These are phyloP conservation scores for Macrophya alboannulata DNA, from an alignment of 2,888 invertebrate genomes.

Conservation along the genomic window DNA sequence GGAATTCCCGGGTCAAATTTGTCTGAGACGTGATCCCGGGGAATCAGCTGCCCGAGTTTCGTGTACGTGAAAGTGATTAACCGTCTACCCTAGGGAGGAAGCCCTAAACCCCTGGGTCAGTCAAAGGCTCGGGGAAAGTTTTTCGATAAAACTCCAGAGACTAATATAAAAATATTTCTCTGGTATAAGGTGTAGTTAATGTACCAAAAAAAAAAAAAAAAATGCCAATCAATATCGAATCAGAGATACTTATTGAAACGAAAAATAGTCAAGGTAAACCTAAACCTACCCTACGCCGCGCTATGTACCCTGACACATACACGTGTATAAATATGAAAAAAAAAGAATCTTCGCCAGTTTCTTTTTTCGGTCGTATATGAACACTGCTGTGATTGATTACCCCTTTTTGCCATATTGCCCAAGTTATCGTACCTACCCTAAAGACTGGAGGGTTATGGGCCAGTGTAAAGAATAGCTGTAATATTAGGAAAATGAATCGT, in stretches of 20 bases:
- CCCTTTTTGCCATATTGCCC: slow-evolving; percentile 24
- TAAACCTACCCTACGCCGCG: neutral
- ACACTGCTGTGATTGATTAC: slow-evolving; percentile 26
- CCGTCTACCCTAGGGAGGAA: slow-evolving; percentile 1
- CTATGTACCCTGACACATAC: neutral
- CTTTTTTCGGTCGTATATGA: slow-evolving; percentile 11
- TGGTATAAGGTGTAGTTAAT: neutral
- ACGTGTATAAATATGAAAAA: neutral
- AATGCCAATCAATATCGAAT: neutral
- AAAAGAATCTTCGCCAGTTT: neutral
- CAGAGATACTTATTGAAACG: neutral
- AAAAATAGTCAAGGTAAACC: neutral
- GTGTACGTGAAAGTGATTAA: slow-evolving; percentile 42
- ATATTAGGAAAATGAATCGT: slow-evolving; percentile 9
- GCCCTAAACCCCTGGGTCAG: slow-evolving; percentile 21
- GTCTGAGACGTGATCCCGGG: slow-evolving; percentile 34
- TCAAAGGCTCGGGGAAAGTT: slow-evolving; percentile 10
- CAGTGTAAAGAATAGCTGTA: neutral
- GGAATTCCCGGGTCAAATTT: slow-evolving; percentile 34
- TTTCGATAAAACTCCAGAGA: slow-evolving; percentile 30
- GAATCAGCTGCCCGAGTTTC: slow-evolving; percentile 30
- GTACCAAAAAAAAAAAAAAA: neutral
- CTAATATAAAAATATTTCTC: slow-evolving; percentile 31
- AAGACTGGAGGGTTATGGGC: slow-evolving; percentile 4
- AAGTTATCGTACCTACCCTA: slow-evolving; percentile 10